Evolutionary conservation across 2,888 invertebrate species (phyloP).

Genomic region (Drosophila borborema): DNA sequence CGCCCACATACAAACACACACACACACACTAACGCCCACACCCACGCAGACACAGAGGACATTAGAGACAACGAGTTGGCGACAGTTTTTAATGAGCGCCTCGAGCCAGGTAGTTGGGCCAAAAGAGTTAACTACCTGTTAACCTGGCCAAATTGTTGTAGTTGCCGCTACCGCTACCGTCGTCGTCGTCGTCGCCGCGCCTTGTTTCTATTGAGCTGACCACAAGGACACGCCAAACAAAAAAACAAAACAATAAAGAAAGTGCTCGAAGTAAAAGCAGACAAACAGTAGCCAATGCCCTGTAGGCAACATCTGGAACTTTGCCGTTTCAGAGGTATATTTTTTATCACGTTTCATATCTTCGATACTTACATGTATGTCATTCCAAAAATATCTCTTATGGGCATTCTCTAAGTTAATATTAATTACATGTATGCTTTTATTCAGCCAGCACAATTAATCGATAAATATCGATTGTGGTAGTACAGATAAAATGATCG

Average conservation of each 20-base stretch:
- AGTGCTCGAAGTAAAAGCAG: neutral
- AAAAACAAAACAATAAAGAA: constrained; percentile 5
- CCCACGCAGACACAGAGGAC: constrained; percentile 9
- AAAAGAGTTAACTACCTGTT: constrained; percentile 24
- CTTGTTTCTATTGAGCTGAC: constrained; percentile 40
- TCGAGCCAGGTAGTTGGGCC: constrained; percentile 18
- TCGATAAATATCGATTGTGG: neutral
- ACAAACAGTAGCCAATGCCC: neutral
- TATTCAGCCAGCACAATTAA: no score
- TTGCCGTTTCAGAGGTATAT: neutral
- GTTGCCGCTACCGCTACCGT: neutral
- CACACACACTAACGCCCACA: constrained; percentile 5
- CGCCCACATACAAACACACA: constrained; percentile 23
- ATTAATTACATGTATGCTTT: no score
- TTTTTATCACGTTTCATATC: no score
- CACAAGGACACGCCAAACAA: constrained; percentile 12
- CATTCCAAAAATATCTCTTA: no score
- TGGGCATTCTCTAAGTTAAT: no score
- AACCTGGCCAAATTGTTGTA: constrained; percentile 25
- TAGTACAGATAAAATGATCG: neutral
- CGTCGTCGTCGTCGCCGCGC: constrained; percentile 9
- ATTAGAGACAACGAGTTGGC: constrained; percentile 40
- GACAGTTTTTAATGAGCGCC: constrained; percentile 47
- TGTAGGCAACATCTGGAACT: neutral
- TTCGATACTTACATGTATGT: no score